phyloP scores from a whole-genome alignment of 2,113 vertebrate genomes.

The Australoheros scitulus region DNA sequence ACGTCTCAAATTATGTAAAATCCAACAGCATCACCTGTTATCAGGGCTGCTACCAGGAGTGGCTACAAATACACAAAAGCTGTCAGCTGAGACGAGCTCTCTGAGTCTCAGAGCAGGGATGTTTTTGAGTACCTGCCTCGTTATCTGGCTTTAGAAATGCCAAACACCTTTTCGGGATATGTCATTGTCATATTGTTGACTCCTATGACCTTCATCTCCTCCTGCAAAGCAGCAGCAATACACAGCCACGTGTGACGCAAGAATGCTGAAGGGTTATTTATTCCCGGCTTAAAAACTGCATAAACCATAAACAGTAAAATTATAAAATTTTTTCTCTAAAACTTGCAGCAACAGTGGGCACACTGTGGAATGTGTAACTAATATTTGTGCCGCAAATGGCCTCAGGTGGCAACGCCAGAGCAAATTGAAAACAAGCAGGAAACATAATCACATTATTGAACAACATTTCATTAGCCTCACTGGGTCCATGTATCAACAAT shows the following conservation, averaged over 20 bases:
- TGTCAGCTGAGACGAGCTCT: not conserved
- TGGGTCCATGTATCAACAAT: not conserved
- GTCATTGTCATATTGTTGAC: not conserved
- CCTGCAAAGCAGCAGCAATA: not conserved
- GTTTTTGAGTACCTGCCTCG: not conserved
- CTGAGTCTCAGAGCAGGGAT: not conserved
- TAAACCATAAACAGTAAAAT: not conserved
- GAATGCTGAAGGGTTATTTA: not conserved
- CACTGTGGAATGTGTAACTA: accelerated
- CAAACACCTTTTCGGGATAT: not conserved
- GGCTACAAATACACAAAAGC: not conserved
- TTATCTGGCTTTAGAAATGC: not conserved
- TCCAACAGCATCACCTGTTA: not conserved
- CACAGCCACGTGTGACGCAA: not conserved
- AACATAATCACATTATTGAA: conserved; percentile 7
- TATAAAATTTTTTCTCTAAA: accelerated
- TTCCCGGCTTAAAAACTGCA: not conserved
- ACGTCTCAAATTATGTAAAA: not conserved
- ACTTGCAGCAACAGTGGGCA: not conserved
- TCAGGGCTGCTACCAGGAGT: not conserved
- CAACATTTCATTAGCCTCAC: conserved; percentile 9
- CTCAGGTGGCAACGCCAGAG: not conserved
- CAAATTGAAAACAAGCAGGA: conserved; percentile 9
- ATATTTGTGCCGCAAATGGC: not conserved
- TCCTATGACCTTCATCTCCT: not conserved